Evolutionary conservation across 2,888 invertebrate species (phyloP), one percentile per base, ranked within the genome.

Genomic region (Arctia plantaginis): DNA sequence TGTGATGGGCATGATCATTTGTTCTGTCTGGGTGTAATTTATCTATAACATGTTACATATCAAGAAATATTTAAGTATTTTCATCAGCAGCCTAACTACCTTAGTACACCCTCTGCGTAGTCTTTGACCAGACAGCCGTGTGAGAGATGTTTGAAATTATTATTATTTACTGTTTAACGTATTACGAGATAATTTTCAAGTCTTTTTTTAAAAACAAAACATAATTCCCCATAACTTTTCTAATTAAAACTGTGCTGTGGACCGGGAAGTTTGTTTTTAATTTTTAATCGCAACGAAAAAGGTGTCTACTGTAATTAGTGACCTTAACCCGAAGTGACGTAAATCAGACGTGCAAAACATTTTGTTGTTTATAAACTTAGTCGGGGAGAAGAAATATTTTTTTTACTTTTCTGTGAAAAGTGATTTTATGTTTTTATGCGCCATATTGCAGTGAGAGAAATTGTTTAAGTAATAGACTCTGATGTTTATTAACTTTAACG

Each of bases 181-280:
- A 20, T 20, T 4, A 20, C 47, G 20, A 7, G 18, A 23, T 51
- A 51, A 51, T 51, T 23, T 10, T 12, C 33, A 15, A 20, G 1
- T 65, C 39, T 65, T 69, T 74, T 66, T 55, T 33, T 33, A 27
- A 70, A 3, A 74, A 75, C 67, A 51, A 73, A 82, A 81, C 72
- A 69, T 69, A 75, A 73, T 66, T 76, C 67, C 62, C 23, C n/a
- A 23, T 51, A 85, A 82, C 82, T 85, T 85, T 85, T 80, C 75
- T 85, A 85, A 85, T 85, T 85, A 85, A 82, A 83, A 62, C 73
- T 27, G 69, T 77, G 73, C 78, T 77, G 76, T 76, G 78, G 66
- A 74, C 71, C 65, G 66, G 35, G 78, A 80, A 78, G 73, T 75
- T 83, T 78, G 77, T 73, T 82, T 83, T 83, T 74, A 74, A 83